Evolutionary conservation across 2,113 vertebrate species (phyloP).

Genomic region (Nesogale talazaci): DNA sequence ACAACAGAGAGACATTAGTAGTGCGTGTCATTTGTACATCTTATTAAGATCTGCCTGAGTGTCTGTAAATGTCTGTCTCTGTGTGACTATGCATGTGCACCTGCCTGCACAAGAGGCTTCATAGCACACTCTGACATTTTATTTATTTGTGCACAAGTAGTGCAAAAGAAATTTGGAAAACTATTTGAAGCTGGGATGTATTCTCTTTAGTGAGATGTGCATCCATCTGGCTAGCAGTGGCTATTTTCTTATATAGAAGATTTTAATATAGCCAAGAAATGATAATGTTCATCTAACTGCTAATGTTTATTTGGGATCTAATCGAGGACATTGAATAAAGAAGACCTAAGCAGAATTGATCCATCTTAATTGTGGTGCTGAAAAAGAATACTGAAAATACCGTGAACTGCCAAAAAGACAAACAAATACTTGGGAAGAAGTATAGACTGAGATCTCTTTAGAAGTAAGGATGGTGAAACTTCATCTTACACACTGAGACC

Average conservation of each 20-base stretch:
- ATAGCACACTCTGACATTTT: not conserved
- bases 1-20: not conserved
- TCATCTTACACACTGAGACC: no score
- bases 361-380: no score
- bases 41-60: not conserved
- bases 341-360: no score
- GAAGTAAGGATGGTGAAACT: no score
- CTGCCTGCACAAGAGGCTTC: not conserved
- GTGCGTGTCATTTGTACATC: not conserved
- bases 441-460: no score
- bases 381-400: no score
- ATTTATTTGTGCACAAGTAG: not conserved
- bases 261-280: not conserved
- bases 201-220: constrained; percentile 4
- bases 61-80: not conserved
- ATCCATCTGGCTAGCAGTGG: not conserved
- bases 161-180: not conserved
- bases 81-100: not conserved
- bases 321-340: no score
- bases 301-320: not conserved
- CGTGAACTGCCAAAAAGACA: no score
- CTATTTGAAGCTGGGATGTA: not conserved
- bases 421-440: no score
- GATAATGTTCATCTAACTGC: not conserved
- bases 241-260: constrained; percentile 16